Percentiles rank a stretch among this genome's conserved stretches.
Conservation (phyloP, 2,113 vertebrate species). For the Pangasianodon hypophthalmus region DNA sequence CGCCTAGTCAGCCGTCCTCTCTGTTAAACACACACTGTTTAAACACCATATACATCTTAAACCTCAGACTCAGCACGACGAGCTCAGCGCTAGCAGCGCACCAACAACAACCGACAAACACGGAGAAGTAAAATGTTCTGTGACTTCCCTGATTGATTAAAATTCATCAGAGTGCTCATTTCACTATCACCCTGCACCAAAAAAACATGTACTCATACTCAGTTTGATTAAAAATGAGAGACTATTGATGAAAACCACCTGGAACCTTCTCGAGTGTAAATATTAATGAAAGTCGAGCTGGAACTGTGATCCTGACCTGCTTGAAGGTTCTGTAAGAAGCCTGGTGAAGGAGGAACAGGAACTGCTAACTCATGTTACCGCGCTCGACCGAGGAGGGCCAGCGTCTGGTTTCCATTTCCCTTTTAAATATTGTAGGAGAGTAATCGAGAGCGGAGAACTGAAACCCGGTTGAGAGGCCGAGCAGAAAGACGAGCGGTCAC, state of each 20-base stretch:
- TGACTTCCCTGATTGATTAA: neutral
- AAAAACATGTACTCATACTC: neutral
- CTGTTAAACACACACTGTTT: too few species aligned
- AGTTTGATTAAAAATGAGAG: neutral
- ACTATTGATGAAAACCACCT: neutral
- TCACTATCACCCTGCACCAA: neutral
- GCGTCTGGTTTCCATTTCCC: constrained; percentile 57
- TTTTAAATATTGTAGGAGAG: constrained; percentile 63
- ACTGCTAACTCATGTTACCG: constrained; percentile 60
- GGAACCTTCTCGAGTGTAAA: neutral
- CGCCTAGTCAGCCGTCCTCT: too few species aligned
- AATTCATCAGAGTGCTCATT: neutral
- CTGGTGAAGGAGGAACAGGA: constrained; percentile 54
- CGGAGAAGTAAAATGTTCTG: neutral
- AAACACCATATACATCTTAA: neutral
- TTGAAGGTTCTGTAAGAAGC: constrained; percentile 2
- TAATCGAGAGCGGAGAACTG: constrained; percentile 58
- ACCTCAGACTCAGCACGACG: neutral
- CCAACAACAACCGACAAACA: neutral
- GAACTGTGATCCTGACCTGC: constrained; percentile 4
- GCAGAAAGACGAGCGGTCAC: constrained; percentile 48
- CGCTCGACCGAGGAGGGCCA: constrained; percentile 25
- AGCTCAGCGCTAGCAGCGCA: neutral
- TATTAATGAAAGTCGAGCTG: neutral
- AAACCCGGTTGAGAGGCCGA: constrained; percentile 55